Base-by-base conservation (phyloP, 2,888 invertebrate genomes). In the Protophormia terraenovae region DNA sequence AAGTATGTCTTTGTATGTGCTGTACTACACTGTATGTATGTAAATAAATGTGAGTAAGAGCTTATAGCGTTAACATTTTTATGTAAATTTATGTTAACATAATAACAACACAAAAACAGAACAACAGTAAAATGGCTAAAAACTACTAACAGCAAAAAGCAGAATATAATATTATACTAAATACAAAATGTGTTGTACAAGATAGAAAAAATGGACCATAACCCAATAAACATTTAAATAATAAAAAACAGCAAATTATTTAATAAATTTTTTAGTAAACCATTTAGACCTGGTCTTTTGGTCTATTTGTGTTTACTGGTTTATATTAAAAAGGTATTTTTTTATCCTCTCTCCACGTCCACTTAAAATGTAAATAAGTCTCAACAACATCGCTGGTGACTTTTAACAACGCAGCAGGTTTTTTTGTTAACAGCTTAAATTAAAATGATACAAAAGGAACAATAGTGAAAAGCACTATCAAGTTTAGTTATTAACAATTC, bases 61-160 rank as follows among this genome's bases (percentile, higher is more conserved):
- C 53, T 62, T 78, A 60, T 38, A 29, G 50, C 10, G 32, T 35
- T 32, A 38, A 47, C 38, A 58, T 58, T 80, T 80, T 71, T 71
- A 79, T 79, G 79, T 53, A 71, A 79, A 71, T 79, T 79, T 58
- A 38, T 80, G 72, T 66, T 58, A 66, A 80, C 64, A 66, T 73
- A 73, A 73, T 73, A 73, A 55, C 66, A 55, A 66, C 73, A 73
- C 72, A 80, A 73, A 80, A 47, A 64, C 27, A 2, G n/a, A n/a
- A 7, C 2, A 14, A 41, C 41, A 41, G n/a, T 4, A 41, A 41
- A 41, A 41, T 41, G 41, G 41, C 14, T 41, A 41, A 14, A 41
- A n/a, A 41, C 12, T 3, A 38, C 4, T 14, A 41, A 41, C 4
- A 41, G 14, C 12, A n/a, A 41, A 41, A 14, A 14, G n/a, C n/a